Conservation (phyloP, 2,888 invertebrate genomes). For the Eremobia ochroleuca region DNA sequence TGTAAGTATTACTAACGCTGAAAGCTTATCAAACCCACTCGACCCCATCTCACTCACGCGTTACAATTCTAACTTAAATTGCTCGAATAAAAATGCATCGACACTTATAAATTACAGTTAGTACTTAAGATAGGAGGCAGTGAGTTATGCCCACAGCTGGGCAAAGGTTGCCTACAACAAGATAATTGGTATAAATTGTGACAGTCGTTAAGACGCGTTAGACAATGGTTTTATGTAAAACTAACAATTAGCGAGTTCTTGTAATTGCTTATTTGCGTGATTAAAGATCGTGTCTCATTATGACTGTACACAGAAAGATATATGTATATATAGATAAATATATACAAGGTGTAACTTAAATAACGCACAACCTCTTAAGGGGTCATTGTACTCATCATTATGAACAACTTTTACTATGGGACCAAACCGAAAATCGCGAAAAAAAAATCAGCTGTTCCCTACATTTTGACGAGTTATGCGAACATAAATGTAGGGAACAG, state of each 20-base stretch:
- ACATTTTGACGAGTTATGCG: too few relatives aligned
- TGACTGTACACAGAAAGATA: too few relatives aligned
- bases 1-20: too few relatives aligned
- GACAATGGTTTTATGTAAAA: conserved; percentile 51
- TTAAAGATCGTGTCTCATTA: neutral
- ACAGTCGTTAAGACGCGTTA: conserved; percentile 33
- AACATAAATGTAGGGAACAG: too few relatives aligned
- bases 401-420: too few relatives aligned
- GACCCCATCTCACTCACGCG: conserved; percentile 78
- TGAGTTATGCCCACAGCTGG: conserved; percentile 64
- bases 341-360: too few relatives aligned
- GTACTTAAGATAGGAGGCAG: conserved; percentile 39
- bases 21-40: conserved; percentile 65
- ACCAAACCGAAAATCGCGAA: too few relatives aligned
- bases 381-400: too few relatives aligned
- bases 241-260: conserved; percentile 39
- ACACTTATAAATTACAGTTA: conserved; percentile 64
- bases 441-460: too few relatives aligned
- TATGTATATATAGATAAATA: too few relatives aligned
- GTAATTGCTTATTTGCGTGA: conserved; percentile 44
- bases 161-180: conserved; percentile 58
- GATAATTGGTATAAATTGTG: conserved; percentile 65
- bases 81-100: conserved; percentile 86
- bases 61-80: conserved; percentile 82
- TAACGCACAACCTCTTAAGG: too few relatives aligned